These are phyloP conservation scores for Myzus persicae DNA, from an alignment of 1,140 invertebrate genomes.

Conservation along the genomic window DNA sequence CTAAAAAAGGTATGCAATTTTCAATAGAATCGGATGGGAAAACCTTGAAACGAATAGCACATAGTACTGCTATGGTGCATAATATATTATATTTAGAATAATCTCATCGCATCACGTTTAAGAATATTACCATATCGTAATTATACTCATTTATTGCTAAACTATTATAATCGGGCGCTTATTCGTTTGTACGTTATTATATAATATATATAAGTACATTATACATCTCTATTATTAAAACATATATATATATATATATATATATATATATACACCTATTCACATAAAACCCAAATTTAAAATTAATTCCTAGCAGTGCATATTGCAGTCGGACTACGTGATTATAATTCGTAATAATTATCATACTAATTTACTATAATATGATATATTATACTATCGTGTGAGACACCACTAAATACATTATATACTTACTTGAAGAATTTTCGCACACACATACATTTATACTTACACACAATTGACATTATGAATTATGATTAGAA, in stretches of 20 bases:
- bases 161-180: not conserved
- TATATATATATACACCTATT: not conserved
- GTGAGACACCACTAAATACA: not conserved
- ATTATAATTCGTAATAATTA: not conserved
- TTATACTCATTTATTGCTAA: conserved; percentile 23
- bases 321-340: not conserved
- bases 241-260: not conserved
- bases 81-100: not conserved
- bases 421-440: not conserved
- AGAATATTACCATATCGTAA: conserved; percentile 30
- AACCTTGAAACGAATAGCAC: not conserved
- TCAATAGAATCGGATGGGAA: conserved; percentile 19
- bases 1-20: conserved; percentile 49
- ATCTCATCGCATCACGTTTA: conserved; percentile 22
- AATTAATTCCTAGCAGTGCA: not conserved
- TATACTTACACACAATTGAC: not conserved
- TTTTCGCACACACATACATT: not conserved
- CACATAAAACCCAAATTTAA: not conserved
- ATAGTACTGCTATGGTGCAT: not conserved
- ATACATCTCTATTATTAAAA: not conserved
- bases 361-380: not conserved
- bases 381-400: not conserved
- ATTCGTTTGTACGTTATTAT: not conserved
- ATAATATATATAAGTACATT: too few species aligned
- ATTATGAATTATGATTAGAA: not conserved